phyloP scores from a whole-genome alignment of 2,113 vertebrate genomes.

The Odocoileus virginianus region DNA sequence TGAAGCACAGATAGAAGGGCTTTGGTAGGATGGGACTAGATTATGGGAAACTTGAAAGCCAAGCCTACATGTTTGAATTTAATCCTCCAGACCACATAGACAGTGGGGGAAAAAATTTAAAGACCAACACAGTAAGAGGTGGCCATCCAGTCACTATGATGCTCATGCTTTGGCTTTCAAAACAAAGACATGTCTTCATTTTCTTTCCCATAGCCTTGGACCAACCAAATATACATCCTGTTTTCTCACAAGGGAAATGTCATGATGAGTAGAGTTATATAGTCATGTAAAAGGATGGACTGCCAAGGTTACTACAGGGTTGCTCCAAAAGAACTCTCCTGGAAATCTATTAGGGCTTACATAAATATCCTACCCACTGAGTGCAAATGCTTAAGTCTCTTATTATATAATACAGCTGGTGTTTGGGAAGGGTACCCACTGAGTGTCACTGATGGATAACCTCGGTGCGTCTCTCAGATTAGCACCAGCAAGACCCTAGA shows the following conservation, averaged over 20 bases:
- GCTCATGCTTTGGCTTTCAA: neutral
- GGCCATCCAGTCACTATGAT: neutral
- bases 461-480: neutral
- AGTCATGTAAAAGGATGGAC: neutral
- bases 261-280: neutral
- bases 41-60: neutral
- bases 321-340: neutral
- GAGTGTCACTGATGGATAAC: neutral
- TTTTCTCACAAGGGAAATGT: neutral
- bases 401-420: neutral
- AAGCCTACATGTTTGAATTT: neutral
- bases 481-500: neutral
- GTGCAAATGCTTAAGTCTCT: neutral
- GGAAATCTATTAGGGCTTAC: neutral
- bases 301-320: neutral
- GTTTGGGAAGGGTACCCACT: neutral
- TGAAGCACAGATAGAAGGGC: neutral
- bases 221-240: neutral
- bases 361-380: neutral
- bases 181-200: neutral
- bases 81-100: neutral
- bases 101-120: neutral
- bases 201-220: neutral
- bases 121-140: neutral
- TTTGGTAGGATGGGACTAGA: neutral